A percentile compares a stretch with the other conserved stretches of the same genome.
phyloP scores from a whole-genome alignment of 2,888 invertebrate species.

The Periphyllus acericola region DNA sequence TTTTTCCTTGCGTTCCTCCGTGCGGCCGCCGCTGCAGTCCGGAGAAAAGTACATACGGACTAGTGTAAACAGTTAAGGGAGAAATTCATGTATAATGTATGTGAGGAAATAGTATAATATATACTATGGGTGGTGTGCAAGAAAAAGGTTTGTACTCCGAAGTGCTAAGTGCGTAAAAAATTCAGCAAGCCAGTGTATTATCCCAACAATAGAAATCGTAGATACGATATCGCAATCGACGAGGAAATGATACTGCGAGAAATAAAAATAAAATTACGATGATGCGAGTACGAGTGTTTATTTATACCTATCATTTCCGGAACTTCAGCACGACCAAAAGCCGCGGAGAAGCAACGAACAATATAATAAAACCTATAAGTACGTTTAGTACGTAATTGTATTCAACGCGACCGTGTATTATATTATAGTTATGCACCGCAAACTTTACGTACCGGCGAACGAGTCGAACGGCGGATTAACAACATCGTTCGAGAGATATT shows the following conservation, averaged over 20 bases:
- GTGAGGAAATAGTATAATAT: constrained; percentile 21
- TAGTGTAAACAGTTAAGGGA: not conserved
- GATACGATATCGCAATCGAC: not conserved
- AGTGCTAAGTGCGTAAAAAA: constrained; percentile 28
- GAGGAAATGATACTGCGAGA: not conserved
- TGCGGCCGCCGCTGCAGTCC: not conserved
- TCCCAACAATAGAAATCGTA: constrained; percentile 8
- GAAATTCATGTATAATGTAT: constrained; percentile 51
- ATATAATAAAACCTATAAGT: too few relatives aligned
- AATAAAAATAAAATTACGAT: too few relatives aligned
- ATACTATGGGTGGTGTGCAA: not conserved
- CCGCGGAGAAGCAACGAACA: not conserved
- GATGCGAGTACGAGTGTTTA: not conserved
- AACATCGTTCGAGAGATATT: not conserved
- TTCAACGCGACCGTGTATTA: not conserved
- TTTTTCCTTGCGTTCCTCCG: not conserved
- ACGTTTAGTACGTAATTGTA: too few relatives aligned
- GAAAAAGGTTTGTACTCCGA: constrained; percentile 16
- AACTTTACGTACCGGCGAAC: not conserved
- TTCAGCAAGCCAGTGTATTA: not conserved
- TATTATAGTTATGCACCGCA: not conserved
- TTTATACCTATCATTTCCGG: not conserved
- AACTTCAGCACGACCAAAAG: not conserved
- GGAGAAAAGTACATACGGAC: not conserved
- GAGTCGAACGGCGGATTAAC: not conserved